A percentile compares a stretch with the other conserved stretches of the same genome.
phyloP scores from a whole-genome alignment of 1,140 invertebrate genomes.

The Sarcophaga bullata region DNA sequence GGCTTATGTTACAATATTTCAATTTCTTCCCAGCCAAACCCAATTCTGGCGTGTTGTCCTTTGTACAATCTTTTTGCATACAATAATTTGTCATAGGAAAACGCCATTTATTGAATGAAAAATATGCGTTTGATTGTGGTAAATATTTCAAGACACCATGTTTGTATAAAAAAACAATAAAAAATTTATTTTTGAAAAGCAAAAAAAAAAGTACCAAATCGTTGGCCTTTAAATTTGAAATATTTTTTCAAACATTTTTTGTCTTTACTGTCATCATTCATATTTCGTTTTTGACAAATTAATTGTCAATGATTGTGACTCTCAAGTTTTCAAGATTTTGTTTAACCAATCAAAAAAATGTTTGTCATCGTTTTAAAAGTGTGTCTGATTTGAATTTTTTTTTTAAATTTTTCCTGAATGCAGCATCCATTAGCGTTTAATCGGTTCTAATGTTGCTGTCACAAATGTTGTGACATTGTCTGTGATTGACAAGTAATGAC shows the following conservation, averaged over 20 bases:
- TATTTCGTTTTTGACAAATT: not conserved
- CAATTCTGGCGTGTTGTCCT: slow-evolving; percentile 10
- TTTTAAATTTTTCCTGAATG: not conserved
- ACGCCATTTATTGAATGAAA: slow-evolving; percentile 35
- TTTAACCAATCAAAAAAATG: not conserved
- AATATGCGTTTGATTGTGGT: slow-evolving; percentile 4
- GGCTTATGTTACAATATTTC: too few species aligned
- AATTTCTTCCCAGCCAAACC: slow-evolving; percentile 5
- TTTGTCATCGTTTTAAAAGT: slow-evolving; percentile 4
- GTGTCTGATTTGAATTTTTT: not conserved
- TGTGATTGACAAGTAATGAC: slow-evolving; percentile 41
- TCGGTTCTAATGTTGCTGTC: not conserved
- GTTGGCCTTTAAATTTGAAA: not conserved
- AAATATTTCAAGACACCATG: not conserved
- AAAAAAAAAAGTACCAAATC: too few species aligned
- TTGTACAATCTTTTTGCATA: not conserved
- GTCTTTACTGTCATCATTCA: not conserved
- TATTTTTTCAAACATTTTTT: not conserved
- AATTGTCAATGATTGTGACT: not conserved
- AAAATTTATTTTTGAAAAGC: not conserved
- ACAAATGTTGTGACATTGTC: slow-evolving; percentile 21
- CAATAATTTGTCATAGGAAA: slow-evolving; percentile 2
- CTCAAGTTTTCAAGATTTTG: slow-evolving; percentile 6
- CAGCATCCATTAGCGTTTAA: slow-evolving; percentile 36
- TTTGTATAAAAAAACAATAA: not conserved